These are phyloP conservation scores for Suillia variegata DNA, from an alignment of 2,888 invertebrate genomes.

Conservation along the genomic window DNA sequence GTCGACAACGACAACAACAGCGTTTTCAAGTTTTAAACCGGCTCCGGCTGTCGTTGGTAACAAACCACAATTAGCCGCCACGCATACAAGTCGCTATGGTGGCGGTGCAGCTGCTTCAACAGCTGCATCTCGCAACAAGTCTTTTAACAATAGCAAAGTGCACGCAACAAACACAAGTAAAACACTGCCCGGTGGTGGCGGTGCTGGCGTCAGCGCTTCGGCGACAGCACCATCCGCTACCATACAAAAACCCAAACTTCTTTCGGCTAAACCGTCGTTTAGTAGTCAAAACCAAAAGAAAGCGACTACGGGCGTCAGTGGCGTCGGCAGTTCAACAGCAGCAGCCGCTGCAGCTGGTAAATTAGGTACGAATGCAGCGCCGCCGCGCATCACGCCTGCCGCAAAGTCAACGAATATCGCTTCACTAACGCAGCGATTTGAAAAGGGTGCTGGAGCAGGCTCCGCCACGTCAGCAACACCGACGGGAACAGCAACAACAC, in stretches of 20 bases:
- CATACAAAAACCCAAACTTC: slow-evolving; percentile 51
- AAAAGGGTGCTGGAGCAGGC: slow-evolving; percentile 34
- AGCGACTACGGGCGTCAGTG: slow-evolving; percentile 30
- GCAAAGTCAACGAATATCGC: slow-evolving; percentile 47
- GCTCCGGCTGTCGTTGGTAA: slow-evolving; percentile 20
- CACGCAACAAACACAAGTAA: slow-evolving; percentile 36
- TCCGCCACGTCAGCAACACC: slow-evolving; percentile 18
- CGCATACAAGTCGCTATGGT: slow-evolving; percentile 21
- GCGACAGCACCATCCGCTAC: slow-evolving; percentile 43
- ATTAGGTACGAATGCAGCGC: slow-evolving; percentile 11
- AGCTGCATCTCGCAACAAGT: slow-evolving; percentile 38
- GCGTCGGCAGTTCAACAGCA: slow-evolving; percentile 20
- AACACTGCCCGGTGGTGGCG: slow-evolving; percentile 45
- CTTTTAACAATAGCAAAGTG: slow-evolving; percentile 28
- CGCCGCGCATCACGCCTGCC: slow-evolving; percentile 37
- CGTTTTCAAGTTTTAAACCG: slow-evolving; percentile 59
- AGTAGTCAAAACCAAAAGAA: slow-evolving; percentile 34
- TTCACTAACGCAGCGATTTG: slow-evolving; percentile 51
- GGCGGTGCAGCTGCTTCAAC: slow-evolving; percentile 19
- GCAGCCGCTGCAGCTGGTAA: slow-evolving; percentile 28
- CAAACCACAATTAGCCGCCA: too few species aligned
- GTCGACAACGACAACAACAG: slow-evolving; percentile 48
- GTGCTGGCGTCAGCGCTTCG: slow-evolving; percentile 31
- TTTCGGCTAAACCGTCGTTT: slow-evolving; percentile 53
- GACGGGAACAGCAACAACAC: slow-evolving; percentile 20